Evolutionary conservation across 2,888 invertebrate species (phyloP).

Genomic region (Galerucella nymphaeae): DNA sequence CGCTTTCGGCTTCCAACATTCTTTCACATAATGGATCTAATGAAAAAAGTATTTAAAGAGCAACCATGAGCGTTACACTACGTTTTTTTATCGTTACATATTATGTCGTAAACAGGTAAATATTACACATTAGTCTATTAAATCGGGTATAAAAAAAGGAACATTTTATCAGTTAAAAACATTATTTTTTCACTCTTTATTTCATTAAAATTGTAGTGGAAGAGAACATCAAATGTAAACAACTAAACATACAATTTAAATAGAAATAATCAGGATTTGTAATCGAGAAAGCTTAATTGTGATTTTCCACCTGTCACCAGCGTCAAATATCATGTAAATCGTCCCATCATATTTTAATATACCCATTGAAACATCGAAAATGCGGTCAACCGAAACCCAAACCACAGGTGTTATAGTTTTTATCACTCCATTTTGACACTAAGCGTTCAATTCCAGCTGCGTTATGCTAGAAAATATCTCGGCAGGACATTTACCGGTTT

Average conservation of each 20-base stretch:
- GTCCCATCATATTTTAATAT: background rate
- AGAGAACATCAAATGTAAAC: too few relatives aligned
- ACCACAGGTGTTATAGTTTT: constrained; percentile 7
- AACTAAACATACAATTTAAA: too few relatives aligned
- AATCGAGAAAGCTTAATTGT: too few relatives aligned
- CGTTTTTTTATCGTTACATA: background rate
- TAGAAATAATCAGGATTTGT: too few relatives aligned
- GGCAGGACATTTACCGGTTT: constrained; percentile 25
- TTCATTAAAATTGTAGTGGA: too few relatives aligned
- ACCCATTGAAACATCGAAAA: background rate
- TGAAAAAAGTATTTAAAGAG: constrained; percentile 15
- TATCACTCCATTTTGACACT: constrained; percentile 2
- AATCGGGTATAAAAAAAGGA: too few relatives aligned
- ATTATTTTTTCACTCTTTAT: too few relatives aligned
- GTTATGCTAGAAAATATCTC: constrained; percentile 31
- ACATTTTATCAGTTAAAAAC: too few relatives aligned
- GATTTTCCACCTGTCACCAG: background rate
- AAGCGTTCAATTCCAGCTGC: constrained; percentile 21
- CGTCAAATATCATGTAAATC: background rate
- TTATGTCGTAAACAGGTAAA: background rate
- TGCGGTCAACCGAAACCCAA: background rate
- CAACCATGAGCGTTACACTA: background rate
- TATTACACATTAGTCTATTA: background rate
- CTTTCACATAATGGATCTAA: constrained; percentile 26
- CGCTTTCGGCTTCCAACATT: constrained; percentile 15